phyloP scores from a whole-genome alignment of 2,888 invertebrate species.

The Chaitophorus viminalis region DNA sequence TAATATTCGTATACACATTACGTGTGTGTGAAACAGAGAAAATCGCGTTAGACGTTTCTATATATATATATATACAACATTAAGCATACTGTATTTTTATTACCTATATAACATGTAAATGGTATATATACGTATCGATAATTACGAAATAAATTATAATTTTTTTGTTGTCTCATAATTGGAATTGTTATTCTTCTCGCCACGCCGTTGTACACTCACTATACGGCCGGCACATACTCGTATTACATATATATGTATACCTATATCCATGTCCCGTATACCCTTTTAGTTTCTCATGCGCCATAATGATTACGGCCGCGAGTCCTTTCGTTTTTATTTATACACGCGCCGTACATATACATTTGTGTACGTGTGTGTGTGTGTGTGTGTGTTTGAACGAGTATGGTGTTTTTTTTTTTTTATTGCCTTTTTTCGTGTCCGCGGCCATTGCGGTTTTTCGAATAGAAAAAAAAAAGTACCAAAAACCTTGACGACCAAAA shows the following conservation, averaged over 20 bases:
- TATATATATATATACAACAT: background rate
- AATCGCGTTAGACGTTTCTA: background rate
- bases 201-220: too few species aligned
- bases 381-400: background rate
- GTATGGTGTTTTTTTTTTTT: constrained; percentile 32
- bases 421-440: constrained; percentile 53
- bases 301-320: background rate
- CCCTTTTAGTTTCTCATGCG: background rate
- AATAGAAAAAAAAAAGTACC: background rate
- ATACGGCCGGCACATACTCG: too few species aligned
- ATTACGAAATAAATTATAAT: constrained; percentile 36
- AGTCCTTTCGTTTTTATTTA: background rate
- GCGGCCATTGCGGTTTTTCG: constrained; percentile 40
- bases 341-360: background rate
- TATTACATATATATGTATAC: too few species aligned
- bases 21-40: background rate
- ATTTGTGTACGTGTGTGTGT: background rate
- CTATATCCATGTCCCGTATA: background rate
- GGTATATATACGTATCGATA: constrained; percentile 20
- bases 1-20: background rate
- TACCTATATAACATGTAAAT: background rate
- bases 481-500: constrained; percentile 59
- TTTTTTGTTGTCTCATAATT: constrained; percentile 43
- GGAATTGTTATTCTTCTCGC: background rate
- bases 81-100: constrained; percentile 46